Evolutionary conservation across 2,113 vertebrate species (phyloP).

Genomic region (Labeo rohita): DNA sequence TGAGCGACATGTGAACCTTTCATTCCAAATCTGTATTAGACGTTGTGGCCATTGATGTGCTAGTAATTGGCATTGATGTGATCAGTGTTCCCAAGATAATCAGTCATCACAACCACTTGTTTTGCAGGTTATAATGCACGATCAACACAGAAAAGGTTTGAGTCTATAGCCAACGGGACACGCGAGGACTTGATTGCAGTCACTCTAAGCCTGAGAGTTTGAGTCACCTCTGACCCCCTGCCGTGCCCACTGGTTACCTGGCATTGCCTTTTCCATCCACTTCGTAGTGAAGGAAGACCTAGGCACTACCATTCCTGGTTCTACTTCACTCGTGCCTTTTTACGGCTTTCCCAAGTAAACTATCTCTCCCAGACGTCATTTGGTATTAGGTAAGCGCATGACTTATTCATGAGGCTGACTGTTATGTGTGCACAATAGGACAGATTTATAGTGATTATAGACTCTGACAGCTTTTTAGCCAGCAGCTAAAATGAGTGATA

Average conservation of each 20-base stretch:
- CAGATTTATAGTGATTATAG: conserved; percentile 33
- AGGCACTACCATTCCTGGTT: conserved; percentile 65
- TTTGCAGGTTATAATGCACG: conserved; percentile 90
- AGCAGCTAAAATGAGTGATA: background rate
- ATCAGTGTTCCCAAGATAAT: background rate
- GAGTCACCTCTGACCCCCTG: conserved; percentile 78
- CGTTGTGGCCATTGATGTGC: background rate
- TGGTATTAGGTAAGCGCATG: conserved; percentile 79
- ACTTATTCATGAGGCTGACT: conserved; percentile 62
- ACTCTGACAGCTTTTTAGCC: background rate
- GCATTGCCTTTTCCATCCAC: conserved; percentile 74
- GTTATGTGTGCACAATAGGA: conserved; percentile 48
- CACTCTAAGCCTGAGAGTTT: conserved; percentile 96
- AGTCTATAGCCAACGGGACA: conserved; percentile 93
- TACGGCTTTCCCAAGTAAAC: conserved; percentile 60
- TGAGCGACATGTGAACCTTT: background rate
- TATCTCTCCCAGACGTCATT: conserved; percentile 64
- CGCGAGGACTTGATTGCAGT: conserved; percentile 93
- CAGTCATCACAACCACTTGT: conserved; percentile 22
- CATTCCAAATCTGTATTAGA: background rate
- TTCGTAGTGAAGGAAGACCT: conserved; percentile 67
- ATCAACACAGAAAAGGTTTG: conserved; percentile 93
- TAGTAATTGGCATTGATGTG: background rate
- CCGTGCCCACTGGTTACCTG: conserved; percentile 69
- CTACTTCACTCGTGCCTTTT: conserved; percentile 67